A percentile compares a stretch with the other conserved stretches of the same genome.
phyloP scores from a whole-genome alignment of 2,113 vertebrate species.

The Gallinago undulata region DNA sequence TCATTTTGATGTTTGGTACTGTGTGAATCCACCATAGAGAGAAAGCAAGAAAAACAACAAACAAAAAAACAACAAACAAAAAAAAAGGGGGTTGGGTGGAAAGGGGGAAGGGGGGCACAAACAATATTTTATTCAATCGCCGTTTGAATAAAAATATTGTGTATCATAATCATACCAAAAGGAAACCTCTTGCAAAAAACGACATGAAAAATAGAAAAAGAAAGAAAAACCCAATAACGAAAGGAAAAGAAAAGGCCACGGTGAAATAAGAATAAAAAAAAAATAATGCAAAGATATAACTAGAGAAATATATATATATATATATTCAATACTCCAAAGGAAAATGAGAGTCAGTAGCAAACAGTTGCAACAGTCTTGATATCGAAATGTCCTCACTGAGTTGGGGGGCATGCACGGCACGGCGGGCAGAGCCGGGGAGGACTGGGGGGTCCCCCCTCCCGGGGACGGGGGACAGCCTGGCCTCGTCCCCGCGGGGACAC shows the following conservation, averaged over 20 bases:
- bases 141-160: slow-evolving; percentile 99
- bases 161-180: slow-evolving; percentile 89
- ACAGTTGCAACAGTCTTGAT: slow-evolving; percentile 75
- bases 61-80: slow-evolving; percentile 88
- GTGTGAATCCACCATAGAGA: slow-evolving; percentile 99
- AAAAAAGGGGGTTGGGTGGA: slow-evolving; percentile 92
- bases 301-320: slow-evolving; percentile 67
- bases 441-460: background rate
- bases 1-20: slow-evolving; percentile 89
- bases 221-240: slow-evolving; percentile 60
- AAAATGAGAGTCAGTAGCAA: slow-evolving; percentile 74
- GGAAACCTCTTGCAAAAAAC: slow-evolving; percentile 83
- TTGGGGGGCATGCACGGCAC: slow-evolving; percentile 68
- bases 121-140: slow-evolving; percentile 99
- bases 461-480: slow-evolving; percentile 1
- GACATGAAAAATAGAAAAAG: slow-evolving; percentile 75
- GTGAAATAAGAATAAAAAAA: slow-evolving; percentile 56
- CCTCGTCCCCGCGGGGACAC: background rate
- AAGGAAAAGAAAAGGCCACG: slow-evolving; percentile 57
- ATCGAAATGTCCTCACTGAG: slow-evolving; percentile 65
- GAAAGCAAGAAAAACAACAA: slow-evolving; percentile 99
- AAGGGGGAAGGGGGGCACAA: slow-evolving; percentile 93
- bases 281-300: slow-evolving; percentile 55
- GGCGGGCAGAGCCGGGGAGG: background rate
- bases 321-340: slow-evolving; percentile 66